A percentile compares a stretch with the other conserved stretches of the same genome.
Conservation (phyloP, 1,140 invertebrate species). For the Ptiloglossa arizonensis region DNA sequence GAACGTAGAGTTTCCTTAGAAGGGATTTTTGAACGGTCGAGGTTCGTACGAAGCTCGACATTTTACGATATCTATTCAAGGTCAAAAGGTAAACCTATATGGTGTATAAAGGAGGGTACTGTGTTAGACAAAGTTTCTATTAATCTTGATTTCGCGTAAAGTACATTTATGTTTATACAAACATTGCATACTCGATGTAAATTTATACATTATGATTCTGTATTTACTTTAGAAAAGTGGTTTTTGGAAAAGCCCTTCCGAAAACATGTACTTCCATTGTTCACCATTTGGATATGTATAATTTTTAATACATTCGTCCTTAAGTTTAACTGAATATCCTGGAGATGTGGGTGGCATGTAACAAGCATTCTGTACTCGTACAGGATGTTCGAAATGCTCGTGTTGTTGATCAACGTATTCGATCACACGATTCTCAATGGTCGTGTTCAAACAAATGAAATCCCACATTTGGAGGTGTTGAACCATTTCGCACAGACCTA, state of each 20-base stretch:
- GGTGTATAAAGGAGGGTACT: too few relatives aligned
- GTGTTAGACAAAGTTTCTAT: background rate
- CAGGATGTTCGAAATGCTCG: slow-evolving; percentile 91
- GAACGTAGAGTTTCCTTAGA: background rate
- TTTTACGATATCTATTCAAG: too few relatives aligned
- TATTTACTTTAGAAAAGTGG: background rate
- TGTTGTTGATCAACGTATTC: slow-evolving; percentile 96
- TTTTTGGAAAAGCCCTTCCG: slow-evolving; percentile 78
- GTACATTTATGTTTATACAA: slow-evolving; percentile 5
- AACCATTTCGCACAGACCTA: slow-evolving; percentile 96
- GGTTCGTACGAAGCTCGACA: too few relatives aligned
- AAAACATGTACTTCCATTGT: slow-evolving; percentile 87
- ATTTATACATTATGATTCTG: background rate
- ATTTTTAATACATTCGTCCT: slow-evolving; percentile 84
- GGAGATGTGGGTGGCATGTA: slow-evolving; percentile 88
- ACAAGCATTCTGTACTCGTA: slow-evolving; percentile 85
- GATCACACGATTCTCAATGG: slow-evolving; percentile 87
- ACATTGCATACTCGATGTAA: slow-evolving; percentile 12
- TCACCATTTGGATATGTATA: slow-evolving; percentile 89
- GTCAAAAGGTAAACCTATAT: too few relatives aligned
- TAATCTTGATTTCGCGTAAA: background rate
- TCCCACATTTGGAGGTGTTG: slow-evolving; percentile 96
- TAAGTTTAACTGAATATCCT: slow-evolving; percentile 91
- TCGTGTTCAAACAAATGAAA: slow-evolving; percentile 88
- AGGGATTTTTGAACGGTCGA: too few relatives aligned